phyloP scores from a whole-genome alignment of 2,797 vertebrate genomes.

The Ataeniobius toweri region DNA sequence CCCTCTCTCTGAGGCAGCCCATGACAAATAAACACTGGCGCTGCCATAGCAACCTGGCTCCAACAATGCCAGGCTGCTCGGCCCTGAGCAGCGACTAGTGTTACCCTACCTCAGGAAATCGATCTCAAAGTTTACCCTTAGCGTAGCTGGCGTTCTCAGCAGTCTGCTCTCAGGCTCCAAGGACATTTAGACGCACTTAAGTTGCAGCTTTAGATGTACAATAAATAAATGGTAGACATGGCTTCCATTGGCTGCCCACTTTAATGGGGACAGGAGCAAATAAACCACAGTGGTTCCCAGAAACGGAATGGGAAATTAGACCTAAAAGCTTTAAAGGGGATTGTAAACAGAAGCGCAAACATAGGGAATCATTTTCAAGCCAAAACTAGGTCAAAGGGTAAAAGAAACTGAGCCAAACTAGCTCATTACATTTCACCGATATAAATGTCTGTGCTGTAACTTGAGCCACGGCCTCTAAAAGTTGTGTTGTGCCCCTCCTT shows the following conservation, averaged over 20 bases:
- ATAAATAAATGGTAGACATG: conserved; percentile 11
- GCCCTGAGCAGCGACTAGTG: conserved; percentile 52
- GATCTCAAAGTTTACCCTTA: conserved; percentile 54
- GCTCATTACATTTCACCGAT: conserved; percentile 40
- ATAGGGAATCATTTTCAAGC: background rate
- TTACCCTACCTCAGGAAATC: conserved; percentile 53
- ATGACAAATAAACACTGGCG: conserved; percentile 61
- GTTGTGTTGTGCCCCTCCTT: conserved; percentile 48
- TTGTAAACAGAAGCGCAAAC: conserved; percentile 22
- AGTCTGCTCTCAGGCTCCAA: conserved; percentile 7
- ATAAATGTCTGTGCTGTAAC: conserved; percentile 58
- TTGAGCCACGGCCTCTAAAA: conserved; percentile 48
- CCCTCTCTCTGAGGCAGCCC: conserved; percentile 58
- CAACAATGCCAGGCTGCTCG: conserved; percentile 58
- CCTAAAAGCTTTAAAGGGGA: conserved; percentile 43
- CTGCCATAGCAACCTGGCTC: conserved; percentile 66
- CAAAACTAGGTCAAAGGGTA: conserved; percentile 4
- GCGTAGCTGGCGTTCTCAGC: conserved; percentile 23
- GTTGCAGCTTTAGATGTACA: conserved; percentile 6
- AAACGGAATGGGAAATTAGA: conserved; percentile 37
- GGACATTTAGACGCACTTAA: conserved; percentile 10
- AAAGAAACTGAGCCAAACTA: conserved; percentile 17
- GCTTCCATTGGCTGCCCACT: conserved; percentile 31
- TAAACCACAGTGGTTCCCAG: conserved; percentile 30
- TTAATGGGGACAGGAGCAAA: conserved; percentile 21